Evolutionary conservation across 2,797 vertebrate species (phyloP).

Genomic region (Heteromormyrus szaboi): DNA sequence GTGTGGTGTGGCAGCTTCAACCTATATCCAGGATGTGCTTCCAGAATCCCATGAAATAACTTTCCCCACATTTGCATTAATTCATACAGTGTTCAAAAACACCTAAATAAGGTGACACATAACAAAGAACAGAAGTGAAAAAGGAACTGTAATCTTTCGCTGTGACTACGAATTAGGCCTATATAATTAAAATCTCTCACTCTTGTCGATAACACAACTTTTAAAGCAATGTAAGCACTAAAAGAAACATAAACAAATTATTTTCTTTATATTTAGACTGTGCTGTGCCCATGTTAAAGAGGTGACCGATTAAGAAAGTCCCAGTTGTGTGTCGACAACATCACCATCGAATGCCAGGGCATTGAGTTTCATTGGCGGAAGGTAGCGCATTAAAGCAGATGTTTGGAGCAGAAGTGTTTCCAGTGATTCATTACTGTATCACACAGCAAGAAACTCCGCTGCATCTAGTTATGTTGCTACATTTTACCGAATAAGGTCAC

Average conservation of each 20-base stretch:
- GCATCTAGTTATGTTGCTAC: neutral
- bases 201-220: neutral
- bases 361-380: neutral
- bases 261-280: neutral
- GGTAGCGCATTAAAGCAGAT: neutral
- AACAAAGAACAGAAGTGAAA: neutral
- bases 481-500: conserved; percentile 10
- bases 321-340: neutral
- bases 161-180: neutral
- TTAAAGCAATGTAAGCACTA: neutral
- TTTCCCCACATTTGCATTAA: neutral
- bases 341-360: neutral
- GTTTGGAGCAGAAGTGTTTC: neutral
- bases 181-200: neutral
- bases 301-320: neutral
- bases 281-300: neutral
- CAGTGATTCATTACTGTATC: neutral
- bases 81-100: neutral
- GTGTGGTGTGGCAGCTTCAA: neutral
- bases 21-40: neutral
- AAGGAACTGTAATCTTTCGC: neutral
- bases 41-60: neutral
- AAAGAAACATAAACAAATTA: neutral
- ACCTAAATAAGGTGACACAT: neutral
- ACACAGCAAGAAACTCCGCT: neutral